Evolutionary conservation across 2,113 vertebrate genomes (phyloP), one percentile per base, ranked within the genome.

Genomic region (Nibea albiflora): DNA sequence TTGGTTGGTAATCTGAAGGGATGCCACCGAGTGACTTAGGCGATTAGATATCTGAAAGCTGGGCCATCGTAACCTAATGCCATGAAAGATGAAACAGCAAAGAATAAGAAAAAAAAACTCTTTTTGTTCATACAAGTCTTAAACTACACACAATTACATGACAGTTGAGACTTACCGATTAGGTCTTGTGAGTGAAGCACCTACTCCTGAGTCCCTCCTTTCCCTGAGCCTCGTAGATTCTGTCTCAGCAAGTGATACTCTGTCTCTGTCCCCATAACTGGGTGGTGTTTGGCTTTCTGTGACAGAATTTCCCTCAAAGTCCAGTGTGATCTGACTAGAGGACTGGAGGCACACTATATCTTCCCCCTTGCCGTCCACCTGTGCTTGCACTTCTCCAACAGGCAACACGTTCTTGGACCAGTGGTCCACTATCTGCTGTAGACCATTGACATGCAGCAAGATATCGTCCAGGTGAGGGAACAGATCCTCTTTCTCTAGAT

Each of bases 131-230:
- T 0, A 54, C 22, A 28, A 8, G 4, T 49, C 31, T 35, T 39
- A 39, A 39, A 6, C 35, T 39, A 39, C 35, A 39, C 6, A 39
- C 7, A 39, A 7, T 9, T 39, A 7, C 35, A 9, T 39, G 35
- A 39, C 35, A 39, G 35, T 35, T 3, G 17, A 50, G 11, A 87
- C 95, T 90, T 86, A 99, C 98, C 98, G 96, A 91, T 94, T 98
- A 46, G 97, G 97, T 86, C 98, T 95, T 31, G 98, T 99, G 64
- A 99, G 96, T 0, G 98, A 99, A 54, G 98, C 97, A 49, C 98
- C 98, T 0, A 99, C 98, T 11, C 98, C 98, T 0, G 98, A 99
- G 82, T 99, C 98, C 84, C 98, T 96, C 90, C 98, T 96, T 50
- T 99, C 98, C 86, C 96, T 94, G 85, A 95, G 94, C 68, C 92